These are phyloP conservation scores for Metallyticus violacea DNA, from an alignment of 2,888 invertebrate species.

Conservation along the genomic window DNA sequence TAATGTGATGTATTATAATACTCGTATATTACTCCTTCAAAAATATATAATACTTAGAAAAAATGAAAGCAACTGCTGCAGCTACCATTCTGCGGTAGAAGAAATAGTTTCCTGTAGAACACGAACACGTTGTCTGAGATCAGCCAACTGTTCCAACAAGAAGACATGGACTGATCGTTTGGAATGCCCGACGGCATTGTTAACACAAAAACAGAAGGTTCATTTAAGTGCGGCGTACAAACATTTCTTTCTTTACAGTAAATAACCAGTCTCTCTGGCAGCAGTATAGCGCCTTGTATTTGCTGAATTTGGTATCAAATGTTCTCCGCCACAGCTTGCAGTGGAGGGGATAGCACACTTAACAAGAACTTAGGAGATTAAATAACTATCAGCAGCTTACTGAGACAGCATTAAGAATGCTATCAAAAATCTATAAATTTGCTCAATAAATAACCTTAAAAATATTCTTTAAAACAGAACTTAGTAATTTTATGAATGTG, in stretches of 20 bases:
- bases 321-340: neutral
- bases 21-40: too few relatives aligned
- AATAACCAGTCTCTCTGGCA: neutral
- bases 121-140: neutral
- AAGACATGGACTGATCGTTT: neutral
- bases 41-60: too few relatives aligned
- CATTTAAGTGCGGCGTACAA: neutral
- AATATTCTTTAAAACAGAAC: too few relatives aligned
- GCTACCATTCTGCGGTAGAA: neutral
- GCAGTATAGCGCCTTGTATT: neutral
- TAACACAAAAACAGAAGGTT: neutral
- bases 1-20: too few relatives aligned
- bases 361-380: neutral
- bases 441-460: too few relatives aligned
- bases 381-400: neutral
- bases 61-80: neutral
- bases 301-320: neutral
- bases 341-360: too few relatives aligned
- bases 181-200: neutral
- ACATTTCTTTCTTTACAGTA: neutral
- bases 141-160: neutral
- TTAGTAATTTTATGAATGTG: too few relatives aligned
- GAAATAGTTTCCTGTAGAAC: neutral
- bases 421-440: too few relatives aligned
- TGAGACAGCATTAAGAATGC: too few relatives aligned